These are phyloP conservation scores for Hiodon alosoides DNA, from an alignment of 2,113 vertebrate genomes.

Conservation along the genomic window DNA sequence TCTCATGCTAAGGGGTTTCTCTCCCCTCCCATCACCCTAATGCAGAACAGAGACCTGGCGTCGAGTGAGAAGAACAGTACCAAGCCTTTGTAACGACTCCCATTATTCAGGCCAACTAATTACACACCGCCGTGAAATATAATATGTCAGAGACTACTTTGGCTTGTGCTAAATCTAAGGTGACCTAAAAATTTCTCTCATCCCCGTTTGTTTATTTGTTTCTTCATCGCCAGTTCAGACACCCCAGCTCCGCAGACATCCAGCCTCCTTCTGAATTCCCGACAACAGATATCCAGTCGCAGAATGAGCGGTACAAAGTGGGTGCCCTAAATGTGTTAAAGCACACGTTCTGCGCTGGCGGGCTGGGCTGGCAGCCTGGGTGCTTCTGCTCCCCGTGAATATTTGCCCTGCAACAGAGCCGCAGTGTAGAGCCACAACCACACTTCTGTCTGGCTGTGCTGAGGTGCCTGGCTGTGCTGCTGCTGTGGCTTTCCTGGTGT, in stretches of 20 bases:
- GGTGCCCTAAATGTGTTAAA: not conserved
- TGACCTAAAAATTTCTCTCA: too few relatives aligned
- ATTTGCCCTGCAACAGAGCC: slow-evolving; percentile 24
- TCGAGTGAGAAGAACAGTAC: slow-evolving; percentile 16
- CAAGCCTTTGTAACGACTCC: slow-evolving; percentile 10
- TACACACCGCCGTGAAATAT: slow-evolving; percentile 17
- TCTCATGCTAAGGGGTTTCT: not conserved
- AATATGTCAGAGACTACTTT: slow-evolving; percentile 5
- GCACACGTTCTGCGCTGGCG: slow-evolving; percentile 4
- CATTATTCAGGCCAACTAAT: slow-evolving; percentile 13
- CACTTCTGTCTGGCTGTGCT: slow-evolving; percentile 12
- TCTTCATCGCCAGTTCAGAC: not conserved
- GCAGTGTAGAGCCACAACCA: slow-evolving; percentile 23
- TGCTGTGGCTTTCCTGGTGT: not conserved
- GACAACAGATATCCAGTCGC: too few relatives aligned
- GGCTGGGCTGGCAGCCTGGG: not conserved
- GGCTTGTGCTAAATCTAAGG: not conserved
- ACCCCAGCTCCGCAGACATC: not conserved
- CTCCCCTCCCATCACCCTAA: slow-evolving; percentile 18
- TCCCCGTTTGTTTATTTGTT: too few relatives aligned
- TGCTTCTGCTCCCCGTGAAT: slow-evolving; percentile 16
- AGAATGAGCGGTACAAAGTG: not conserved
- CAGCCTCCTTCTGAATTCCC: not conserved
- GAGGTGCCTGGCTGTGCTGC: not conserved
- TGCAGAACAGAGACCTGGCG: slow-evolving; percentile 22